Base-by-base conservation (phyloP, 1,140 invertebrate genomes). In the Aphaenogaster rudis region DNA sequence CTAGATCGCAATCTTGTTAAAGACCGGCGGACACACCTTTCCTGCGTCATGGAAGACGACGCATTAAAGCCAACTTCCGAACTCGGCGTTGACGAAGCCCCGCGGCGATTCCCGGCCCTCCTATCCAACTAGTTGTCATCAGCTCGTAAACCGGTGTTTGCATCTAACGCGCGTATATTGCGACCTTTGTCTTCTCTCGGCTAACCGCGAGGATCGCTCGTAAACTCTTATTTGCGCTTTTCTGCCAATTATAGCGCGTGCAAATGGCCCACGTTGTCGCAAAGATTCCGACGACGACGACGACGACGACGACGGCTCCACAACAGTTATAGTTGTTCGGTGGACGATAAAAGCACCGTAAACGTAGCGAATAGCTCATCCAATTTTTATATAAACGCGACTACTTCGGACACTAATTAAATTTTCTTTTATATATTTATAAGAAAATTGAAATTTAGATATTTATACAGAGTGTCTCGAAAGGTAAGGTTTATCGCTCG, bases 1-100 rank as follows among this genome's bases (percentile, higher is more conserved):
- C 61, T 21, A 67, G 61, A 85, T 84, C 57, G 82, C 61, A 86
- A 86, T 86, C 74, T 86, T 42, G 61, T 86, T 86, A 86, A 86
- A 86, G 71, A 63, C 11, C 21, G 11, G 72, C n/a, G 33, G 45
- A 85, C 45, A 52, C 39, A 77, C 13, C 52, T 28, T 69, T 77
- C 45, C 33, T 13, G 64, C 33, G 39, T 74, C 39, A 17, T 33
- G 45, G 71, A 33, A 52, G 28, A 52, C 57, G 33, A 9, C 33
- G 33, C 54, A 21, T 76, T 84, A 39, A 76, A 77, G 17, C 42
- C 54, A 52, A 45, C 69, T 61, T 63, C 48, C 42, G 6, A 61
- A 61, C 28, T 42, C 52, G 59, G 3, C 42, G 15, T 42, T 42
- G 69, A 76, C 17, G 54, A 85, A 77, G 42, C 52, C 45, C 13